phyloP scores from a whole-genome alignment of 2,113 vertebrate species.

The Helogale parvula region DNA sequence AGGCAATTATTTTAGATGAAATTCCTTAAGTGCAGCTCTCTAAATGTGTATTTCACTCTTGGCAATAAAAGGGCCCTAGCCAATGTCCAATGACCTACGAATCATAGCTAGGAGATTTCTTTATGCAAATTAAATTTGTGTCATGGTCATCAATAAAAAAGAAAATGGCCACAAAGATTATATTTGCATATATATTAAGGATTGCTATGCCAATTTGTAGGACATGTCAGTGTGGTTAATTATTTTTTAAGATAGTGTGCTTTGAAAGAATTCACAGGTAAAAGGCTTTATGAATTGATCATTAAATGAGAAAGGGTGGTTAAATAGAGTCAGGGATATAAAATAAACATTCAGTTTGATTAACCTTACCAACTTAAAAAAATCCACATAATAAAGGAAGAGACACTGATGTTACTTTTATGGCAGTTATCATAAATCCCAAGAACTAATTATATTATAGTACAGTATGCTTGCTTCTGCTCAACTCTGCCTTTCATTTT shows the following conservation, averaged over 20 bases:
- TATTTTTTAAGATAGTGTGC: slow-evolving; percentile 79
- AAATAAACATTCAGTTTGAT: slow-evolving; percentile 69
- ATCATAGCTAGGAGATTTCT: slow-evolving; percentile 78
- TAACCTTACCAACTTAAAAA: slow-evolving; percentile 61
- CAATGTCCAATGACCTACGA: slow-evolving; percentile 80
- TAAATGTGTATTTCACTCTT: slow-evolving; percentile 72
- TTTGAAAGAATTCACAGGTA: slow-evolving; percentile 78
- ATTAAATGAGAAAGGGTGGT: slow-evolving; percentile 74
- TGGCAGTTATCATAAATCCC: not conserved
- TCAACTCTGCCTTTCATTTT: slow-evolving; percentile 51
- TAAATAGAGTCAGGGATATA: slow-evolving; percentile 64
- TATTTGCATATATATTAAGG: slow-evolving; percentile 71
- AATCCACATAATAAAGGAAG: slow-evolving; percentile 14
- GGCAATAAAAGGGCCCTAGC: slow-evolving; percentile 66
- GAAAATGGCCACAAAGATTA: slow-evolving; percentile 76
- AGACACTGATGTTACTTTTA: slow-evolving; percentile 52
- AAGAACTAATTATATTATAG: slow-evolving; percentile 18
- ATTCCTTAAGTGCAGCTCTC: slow-evolving; percentile 61
- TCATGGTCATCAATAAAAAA: slow-evolving; percentile 80
- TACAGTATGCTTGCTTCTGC: slow-evolving; percentile 63
- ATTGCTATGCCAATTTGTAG: slow-evolving; percentile 76
- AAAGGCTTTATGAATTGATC: slow-evolving; percentile 76
- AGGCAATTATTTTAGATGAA: slow-evolving; percentile 66
- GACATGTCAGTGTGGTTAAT: slow-evolving; percentile 73
- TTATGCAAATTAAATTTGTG: slow-evolving; percentile 84